Evolutionary conservation across 2,113 vertebrate species (phyloP).

Genomic region (Oriolus oriolus): DNA sequence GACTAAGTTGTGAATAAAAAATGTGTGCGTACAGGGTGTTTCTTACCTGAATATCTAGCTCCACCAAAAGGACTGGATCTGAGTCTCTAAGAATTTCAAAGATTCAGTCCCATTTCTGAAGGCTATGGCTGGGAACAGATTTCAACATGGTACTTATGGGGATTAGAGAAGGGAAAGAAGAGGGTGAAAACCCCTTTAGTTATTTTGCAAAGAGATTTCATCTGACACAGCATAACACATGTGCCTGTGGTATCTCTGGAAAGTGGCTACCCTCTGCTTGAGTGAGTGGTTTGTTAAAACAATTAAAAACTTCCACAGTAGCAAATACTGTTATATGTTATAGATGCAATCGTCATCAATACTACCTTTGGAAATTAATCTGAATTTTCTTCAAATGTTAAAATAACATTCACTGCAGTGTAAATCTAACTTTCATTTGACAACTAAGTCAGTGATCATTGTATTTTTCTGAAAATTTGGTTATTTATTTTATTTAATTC

Average conservation of each 20-base stretch:
- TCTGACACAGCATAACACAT: neutral
- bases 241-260: neutral
- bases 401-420: neutral
- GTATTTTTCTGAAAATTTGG: neutral
- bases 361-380: neutral
- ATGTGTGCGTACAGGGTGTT: neutral
- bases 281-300: neutral
- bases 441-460: neutral
- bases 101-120: neutral
- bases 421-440: accelerated
- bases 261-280: neutral
- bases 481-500: neutral
- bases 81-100: neutral
- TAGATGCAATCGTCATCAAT: neutral
- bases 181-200: neutral
- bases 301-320: neutral
- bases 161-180: neutral
- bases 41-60: conserved; percentile 40
- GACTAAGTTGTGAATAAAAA: neutral
- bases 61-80: conserved; percentile 22
- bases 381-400: neutral
- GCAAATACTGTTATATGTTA: neutral
- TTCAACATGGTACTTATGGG: neutral
- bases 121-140: neutral
- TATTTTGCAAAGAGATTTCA: neutral